Evolutionary conservation across 2,888 invertebrate genomes (phyloP).

Genomic region (Gymnocheta viridis): DNA sequence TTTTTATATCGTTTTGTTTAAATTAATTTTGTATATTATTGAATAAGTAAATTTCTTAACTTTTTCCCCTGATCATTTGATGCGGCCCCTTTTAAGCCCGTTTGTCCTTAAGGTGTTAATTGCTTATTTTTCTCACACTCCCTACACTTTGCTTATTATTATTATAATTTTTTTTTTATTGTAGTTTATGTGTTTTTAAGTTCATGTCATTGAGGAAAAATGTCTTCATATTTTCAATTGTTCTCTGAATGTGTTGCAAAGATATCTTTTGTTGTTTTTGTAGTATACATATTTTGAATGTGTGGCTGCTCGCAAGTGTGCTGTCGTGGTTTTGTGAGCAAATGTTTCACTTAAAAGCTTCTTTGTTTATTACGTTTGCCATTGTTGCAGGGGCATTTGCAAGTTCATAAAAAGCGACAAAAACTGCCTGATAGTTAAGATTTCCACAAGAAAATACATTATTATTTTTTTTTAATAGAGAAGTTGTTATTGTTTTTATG

Average conservation of each 20-base stretch:
- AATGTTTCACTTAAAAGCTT: slow-evolving; percentile 42
- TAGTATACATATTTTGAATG: slow-evolving; percentile 9
- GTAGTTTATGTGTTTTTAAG: slow-evolving; percentile 8
- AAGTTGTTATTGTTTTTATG: slow-evolving; percentile 25
- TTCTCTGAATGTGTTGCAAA: slow-evolving; percentile 45
- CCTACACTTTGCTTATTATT: slow-evolving; percentile 4
- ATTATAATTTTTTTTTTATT: neutral
- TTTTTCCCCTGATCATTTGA: too few relatives aligned
- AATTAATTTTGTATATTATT: too few relatives aligned
- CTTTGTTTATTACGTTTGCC: slow-evolving; percentile 37
- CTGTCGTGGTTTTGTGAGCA: slow-evolving; percentile 1
- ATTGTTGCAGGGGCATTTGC: slow-evolving; percentile 9
- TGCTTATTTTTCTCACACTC: neutral
- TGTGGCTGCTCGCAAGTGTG: neutral
- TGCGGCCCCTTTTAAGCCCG: neutral
- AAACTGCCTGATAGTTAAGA: slow-evolving; percentile 44
- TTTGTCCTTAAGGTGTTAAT: slow-evolving; percentile 12
- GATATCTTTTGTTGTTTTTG: slow-evolving; percentile 8
- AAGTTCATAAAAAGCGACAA: slow-evolving; percentile 6
- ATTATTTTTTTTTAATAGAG: too few relatives aligned
- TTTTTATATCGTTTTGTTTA: too few relatives aligned
- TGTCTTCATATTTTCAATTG: slow-evolving; percentile 63
- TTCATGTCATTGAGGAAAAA: slow-evolving; percentile 47
- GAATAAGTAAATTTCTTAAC: too few relatives aligned
- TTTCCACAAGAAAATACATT: neutral